Percentiles rank a stretch among this genome's conserved stretches.
These are phyloP conservation scores for Notodonta ziczac DNA, from an alignment of 2,888 invertebrate species.

Conservation along the genomic window DNA sequence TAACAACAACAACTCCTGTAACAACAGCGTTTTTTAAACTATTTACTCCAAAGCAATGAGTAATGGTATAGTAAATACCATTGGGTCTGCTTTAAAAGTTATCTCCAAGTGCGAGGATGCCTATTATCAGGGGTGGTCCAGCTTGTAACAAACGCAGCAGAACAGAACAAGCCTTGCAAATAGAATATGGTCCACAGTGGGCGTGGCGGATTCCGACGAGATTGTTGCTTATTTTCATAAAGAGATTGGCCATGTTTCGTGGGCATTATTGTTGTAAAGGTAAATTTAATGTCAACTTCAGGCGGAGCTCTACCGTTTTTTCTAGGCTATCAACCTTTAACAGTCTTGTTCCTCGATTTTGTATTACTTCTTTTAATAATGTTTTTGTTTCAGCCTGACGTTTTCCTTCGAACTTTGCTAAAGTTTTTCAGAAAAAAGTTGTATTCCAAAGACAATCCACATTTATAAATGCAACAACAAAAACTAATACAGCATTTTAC, in stretches of 20 bases:
- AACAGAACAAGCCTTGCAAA: background rate
- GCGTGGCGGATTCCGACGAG: background rate
- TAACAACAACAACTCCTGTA: too few species aligned
- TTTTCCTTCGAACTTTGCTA: too few species aligned
- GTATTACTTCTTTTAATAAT: too few species aligned
- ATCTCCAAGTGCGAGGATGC: background rate
- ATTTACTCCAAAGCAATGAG: too few species aligned
- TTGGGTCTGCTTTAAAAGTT: too few species aligned
- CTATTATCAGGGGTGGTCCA: background rate
- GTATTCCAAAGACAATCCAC: background rate
- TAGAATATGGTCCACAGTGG: constrained; percentile 2
- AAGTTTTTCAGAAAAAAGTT: background rate
- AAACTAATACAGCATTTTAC: background rate
- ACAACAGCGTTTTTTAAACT: too few species aligned
- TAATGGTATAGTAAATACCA: too few species aligned
- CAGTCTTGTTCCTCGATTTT: too few species aligned
- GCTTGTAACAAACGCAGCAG: background rate
- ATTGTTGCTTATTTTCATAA: background rate
- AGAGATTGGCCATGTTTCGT: background rate
- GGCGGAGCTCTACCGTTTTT: too few species aligned
- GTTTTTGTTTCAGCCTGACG: too few species aligned
- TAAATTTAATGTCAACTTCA: background rate
- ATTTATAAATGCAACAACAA: background rate
- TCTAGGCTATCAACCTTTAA: too few species aligned
- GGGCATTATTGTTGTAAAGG: background rate